Evolutionary conservation across 2,888 invertebrate species (phyloP), one percentile per base, ranked within the genome.

Genomic region (Sepiola atlantica): DNA sequence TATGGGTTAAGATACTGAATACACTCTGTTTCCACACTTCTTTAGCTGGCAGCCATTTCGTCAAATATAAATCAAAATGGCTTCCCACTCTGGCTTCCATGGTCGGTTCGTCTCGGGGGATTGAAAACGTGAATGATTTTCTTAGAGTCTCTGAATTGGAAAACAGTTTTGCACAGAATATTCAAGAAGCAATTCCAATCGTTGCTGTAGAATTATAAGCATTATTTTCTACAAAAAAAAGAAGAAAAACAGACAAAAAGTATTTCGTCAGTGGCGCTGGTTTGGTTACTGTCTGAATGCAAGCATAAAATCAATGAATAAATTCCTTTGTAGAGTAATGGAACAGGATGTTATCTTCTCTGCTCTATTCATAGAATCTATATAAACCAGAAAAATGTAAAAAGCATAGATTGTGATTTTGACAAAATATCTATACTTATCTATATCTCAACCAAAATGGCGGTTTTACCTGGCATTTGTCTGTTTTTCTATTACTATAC

Each of bases 61-160:
- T n/a, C 77, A n/a, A 32, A 77, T 77, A 77, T 77, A 77, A 77
- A 77, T 77, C 77, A 77, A 77, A 77, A 77, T 77, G 77, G 77
- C 77, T 77, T 77, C 77, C 77, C 32, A 77, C n/a, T 77, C 77
- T 77, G 77, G 77, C 77, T 77, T 77, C 77, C 77, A 77, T 77
- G 32, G 77, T 77, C 32, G 77, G n/a, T 77, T 77, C 32, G 77
- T 77, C 77, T 77, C 77, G 16, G 77, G 77, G 77, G 77, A 77
- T 77, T 77, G 77, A 32, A n/a, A 32, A 77, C 21, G 77, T 77
- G 77, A 77, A 77, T 77, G 77, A 77, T 77, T 77, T 14, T 77
- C 77, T 77, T 77, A 77, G 77, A 77, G 77, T 32, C 77, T 77
- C n/a, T 77, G 77, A 77, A 77, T 77, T 77, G 77, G 77, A 77